Base-by-base conservation (phyloP, 2,113 vertebrate genomes). In the Pteruthius melanotis region DNA sequence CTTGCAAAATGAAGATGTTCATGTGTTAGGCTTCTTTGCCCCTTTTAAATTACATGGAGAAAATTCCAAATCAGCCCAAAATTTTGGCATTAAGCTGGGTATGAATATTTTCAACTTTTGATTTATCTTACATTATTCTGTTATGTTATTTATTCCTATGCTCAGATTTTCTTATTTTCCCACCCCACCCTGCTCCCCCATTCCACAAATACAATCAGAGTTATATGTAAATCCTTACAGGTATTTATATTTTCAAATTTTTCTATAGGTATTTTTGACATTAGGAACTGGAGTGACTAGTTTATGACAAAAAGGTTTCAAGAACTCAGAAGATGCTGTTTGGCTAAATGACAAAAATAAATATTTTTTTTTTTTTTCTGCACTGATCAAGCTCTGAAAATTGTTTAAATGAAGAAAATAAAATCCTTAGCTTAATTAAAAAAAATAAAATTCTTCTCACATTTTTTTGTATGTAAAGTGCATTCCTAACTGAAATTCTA, bases 111-210 rank as follows among this genome's bases (percentile, higher is more conserved):
- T 45, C 7, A n/a, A 4, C 31, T 89, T 84, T 45, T 78, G 4
- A 59, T 79, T 52, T 71, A 5, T 44, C 20, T 68, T 60, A 10
- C 17, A 40, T 66, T 52, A 45, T 30, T 59, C 16, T 78, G 8
- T 74, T 44, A 21, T 20, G 13, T 9, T 39, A 4, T 16, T 86
- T 71, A 60, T 50, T 33, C 9, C 9, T 65, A 9, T 39, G 3
- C 9, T 60, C 15, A 30, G 4, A 54, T 83, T 83, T 61, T 63
- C 8, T 77, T 52, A 5, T 57, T 59, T 56, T 11, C 3, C 16
- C 23, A 44, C 8, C 9, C 4, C 7, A 30, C 22, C 15, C 15
- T n/a, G 15, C 7, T 2, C 14, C 5, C 9, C 3, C 5, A 18
- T n/a, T 49, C 10, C 7, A 49, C 30, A 85, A 40, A 44, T 31